Base-by-base conservation (phyloP, 2,888 invertebrate species). In the Cantharis lateralis region DNA sequence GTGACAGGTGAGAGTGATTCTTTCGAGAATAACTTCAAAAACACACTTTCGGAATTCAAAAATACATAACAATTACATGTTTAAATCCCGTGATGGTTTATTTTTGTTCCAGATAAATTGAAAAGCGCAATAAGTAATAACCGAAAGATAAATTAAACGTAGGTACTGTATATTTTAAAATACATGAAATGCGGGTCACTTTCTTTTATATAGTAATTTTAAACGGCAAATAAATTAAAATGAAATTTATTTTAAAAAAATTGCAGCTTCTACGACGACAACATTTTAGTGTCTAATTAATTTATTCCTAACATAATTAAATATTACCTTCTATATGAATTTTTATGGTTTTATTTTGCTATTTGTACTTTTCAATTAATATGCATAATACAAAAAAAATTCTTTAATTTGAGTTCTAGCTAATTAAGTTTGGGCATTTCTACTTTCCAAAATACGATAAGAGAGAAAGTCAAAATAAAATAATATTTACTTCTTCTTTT, bases 141-240 rank as follows among this genome's bases (percentile, higher is more conserved):
- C 48, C n/a, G n/a, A 11, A n/a, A 48, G 48, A 48, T n/a, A n/a
- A 48, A 48, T 11, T 48, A 48, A n/a, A 48, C n/a, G 48, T 48
- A 24, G 9, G 20, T 20, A 20, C 3, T 5, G n/a, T 13, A 13
- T 0, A n/a, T n/a, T n/a, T 48, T 48, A 48, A 48, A 48, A n/a
- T 48, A 48, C 3, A 7, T 0, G n/a, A 48, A 48, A 48, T 48
- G 63, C n/a, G 63, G 62, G 62, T 24, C 26, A 71, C 71, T 71
- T 71, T 71, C 71, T 63, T 71, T 63, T 10, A 71, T 62, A 71
- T 62, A 62, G n/a, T 24, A 28, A 71, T 62, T 15, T 48, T 63
- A 63, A 62, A 32, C 5, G 15, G 3, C 11, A 24, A 62, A 15
- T 24, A 62, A 62, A n/a, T 62, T n/a, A 69, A 69, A 70, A 10